Base-by-base conservation (phyloP, 2,888 invertebrate species). In the Hedya salicella region DNA sequence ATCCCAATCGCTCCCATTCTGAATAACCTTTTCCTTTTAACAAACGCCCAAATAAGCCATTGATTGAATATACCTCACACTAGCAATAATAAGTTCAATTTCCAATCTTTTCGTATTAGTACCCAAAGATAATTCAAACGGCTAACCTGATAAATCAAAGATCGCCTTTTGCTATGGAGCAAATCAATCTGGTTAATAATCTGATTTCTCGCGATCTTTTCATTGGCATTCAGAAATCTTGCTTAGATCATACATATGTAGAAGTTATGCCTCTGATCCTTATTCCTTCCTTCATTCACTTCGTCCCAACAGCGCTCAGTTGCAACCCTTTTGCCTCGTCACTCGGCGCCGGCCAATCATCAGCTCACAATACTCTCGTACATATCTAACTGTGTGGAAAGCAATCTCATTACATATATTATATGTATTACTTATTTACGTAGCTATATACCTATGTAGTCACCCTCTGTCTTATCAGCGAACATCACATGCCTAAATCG, bases 321-420 rank as follows among this genome's bases (percentile, higher is more conserved):
- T 60, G 65, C 13, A 21, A 44, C 25, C 66, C 46, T 17, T 19
- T 19, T 21, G 60, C 50, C 19, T 50, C 76, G 81, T 85, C 86
- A 81, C 83, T 75, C 78, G 83, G 79, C 84, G 80, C 71, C 74
- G 79, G 73, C 70, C 61, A 57, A 65, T 73, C 69, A 52, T 74
- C 80, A 78, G 79, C 82, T 82, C 85, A 81, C 78, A 78, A 81
- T 82, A 82, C 85, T 86, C 83, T 75, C 84, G 83, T 87, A 91
- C 91, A 91, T 91, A 91, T 91, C 91, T 87, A 84, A 88, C 81
- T 71, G 77, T 81, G 79, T 81, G 80, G 79, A 78, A 90, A 87
- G 91, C 91, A 91, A 91, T 90, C 83, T 85, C 91, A 87, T 86
- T 79, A 81, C 78, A 81, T 84, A 85, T 83, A 82, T 79, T 83